Percentiles rank a stretch among this genome's conserved stretches.
Conservation (phyloP, 2,797 vertebrate species). For the Etheostoma nigrum region DNA sequence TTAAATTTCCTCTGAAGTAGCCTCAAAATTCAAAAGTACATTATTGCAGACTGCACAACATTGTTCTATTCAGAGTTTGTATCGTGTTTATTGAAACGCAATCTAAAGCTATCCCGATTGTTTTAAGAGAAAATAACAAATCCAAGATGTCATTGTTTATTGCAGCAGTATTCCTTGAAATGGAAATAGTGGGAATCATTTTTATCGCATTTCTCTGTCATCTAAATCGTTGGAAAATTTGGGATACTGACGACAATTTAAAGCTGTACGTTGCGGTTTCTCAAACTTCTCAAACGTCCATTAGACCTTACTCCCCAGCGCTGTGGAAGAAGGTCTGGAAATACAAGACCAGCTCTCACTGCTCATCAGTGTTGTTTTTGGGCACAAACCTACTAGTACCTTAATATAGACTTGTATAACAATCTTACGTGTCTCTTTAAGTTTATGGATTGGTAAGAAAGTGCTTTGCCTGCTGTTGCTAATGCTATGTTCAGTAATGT, state of each 20-base stretch:
- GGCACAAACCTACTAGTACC: background rate
- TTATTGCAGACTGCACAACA: background rate
- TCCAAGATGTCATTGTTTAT: background rate
- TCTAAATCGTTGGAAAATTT: background rate
- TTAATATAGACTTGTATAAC: no score
- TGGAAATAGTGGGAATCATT: background rate
- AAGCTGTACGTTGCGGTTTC: no score
- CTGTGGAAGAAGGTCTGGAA: no score
- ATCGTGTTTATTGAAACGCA: background rate
- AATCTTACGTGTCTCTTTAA: no score
- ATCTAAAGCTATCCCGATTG: background rate
- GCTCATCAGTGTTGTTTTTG: background rate
- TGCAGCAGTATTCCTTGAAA: background rate
- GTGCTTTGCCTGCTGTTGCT: no score
- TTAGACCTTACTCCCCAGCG: no score
- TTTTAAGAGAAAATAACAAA: background rate
- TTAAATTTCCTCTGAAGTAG: constrained; percentile 23
- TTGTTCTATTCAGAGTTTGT: background rate
- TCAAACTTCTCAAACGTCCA: no score
- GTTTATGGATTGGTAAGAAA: no score
- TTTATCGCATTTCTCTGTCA: background rate
- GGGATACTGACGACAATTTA: no score
- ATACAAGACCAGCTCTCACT: background rate
- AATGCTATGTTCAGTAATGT: no score
- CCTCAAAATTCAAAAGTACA: constrained; percentile 38